phyloP scores from a whole-genome alignment of 2,797 vertebrate genomes.

The Lutjanus argentimaculatus region DNA sequence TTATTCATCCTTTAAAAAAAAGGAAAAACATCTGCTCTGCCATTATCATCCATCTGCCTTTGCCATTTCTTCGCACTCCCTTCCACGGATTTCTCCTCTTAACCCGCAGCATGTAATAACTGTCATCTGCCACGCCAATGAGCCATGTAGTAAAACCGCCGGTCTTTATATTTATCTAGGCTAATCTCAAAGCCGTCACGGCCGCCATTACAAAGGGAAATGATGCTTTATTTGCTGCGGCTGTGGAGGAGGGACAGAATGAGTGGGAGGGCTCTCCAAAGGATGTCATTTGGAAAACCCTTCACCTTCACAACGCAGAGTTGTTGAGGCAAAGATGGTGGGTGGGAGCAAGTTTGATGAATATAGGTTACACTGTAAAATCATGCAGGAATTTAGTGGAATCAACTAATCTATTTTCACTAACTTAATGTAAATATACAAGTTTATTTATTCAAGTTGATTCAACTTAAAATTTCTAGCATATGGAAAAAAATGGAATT shows the following conservation, averaged over 20 bases:
- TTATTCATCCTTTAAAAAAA: slow-evolving; percentile 46
- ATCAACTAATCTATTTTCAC: no score
- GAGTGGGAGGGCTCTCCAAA: slow-evolving; percentile 49
- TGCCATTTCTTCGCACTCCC: slow-evolving; percentile 35
- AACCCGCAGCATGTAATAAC: slow-evolving; percentile 70
- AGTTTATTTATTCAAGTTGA: no score
- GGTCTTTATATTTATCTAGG: slow-evolving; percentile 72
- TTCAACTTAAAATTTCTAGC: no score
- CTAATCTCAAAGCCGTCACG: slow-evolving; percentile 68
- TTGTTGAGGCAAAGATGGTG: slow-evolving; percentile 17
- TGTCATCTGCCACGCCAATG: slow-evolving; percentile 77
- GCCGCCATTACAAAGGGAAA: slow-evolving; percentile 63
- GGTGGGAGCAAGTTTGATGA: slow-evolving; percentile 37
- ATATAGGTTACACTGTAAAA: slow-evolving; percentile 6
- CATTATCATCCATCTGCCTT: slow-evolving; percentile 75
- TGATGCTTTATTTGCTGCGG: slow-evolving; percentile 48
- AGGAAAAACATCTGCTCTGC: slow-evolving; percentile 64
- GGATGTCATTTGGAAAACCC: slow-evolving; percentile 62
- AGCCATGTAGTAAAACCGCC: slow-evolving; percentile 73
- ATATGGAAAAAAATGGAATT: no score
- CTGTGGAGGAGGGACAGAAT: slow-evolving; percentile 31
- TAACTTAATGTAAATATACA: no score
- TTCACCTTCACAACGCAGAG: slow-evolving; percentile 48
- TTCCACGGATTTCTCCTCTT: slow-evolving; percentile 52
- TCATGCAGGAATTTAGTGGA: no score